Evolutionary conservation across 1,140 invertebrate genomes (phyloP), one percentile per base, ranked within the genome.

Genomic region (Leptopilina boulardi): DNA sequence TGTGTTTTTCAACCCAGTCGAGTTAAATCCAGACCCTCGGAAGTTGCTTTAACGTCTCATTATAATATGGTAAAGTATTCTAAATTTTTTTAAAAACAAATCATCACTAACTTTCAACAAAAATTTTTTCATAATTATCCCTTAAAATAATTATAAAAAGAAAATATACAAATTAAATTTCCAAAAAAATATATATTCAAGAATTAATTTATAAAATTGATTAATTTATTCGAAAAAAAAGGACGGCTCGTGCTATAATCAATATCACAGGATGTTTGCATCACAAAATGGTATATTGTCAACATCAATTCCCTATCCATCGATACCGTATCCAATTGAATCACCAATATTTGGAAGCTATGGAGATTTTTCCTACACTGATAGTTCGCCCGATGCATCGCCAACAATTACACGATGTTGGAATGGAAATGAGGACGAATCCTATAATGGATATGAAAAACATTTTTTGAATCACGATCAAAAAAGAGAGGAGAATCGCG

Each of bases 1-100:
- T 89, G 89, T 79, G 89, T 92, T 47, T 92, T 92, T 85, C 91
- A 92, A 78, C 92, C 92, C 23, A 82, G 72, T 41, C 79, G 85
- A 77, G 84, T 86, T 5, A 87, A 87, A 74, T 86, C 85, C 56
- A 77, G 84, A 74, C 83, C 82, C n/a, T 88, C 86, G 5, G 87
- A 89, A 83, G 88, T 88, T 21, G 84, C 86, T 70, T 77, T 89
- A 10, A 86, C 88, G 21, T 86, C 85, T 2, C 84, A 87, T 70
- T 87, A 87, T 54, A 87, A 84, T 71, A 81, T 81, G 76, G 87
- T 88, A 77, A n/a, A 77, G 82, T 80, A 2, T 10, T 26, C 23
- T 74, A 70, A 6, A 6, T 70, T 66, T 19, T 70, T 26, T 75
- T 1, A n/a, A n/a, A n/a, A n/a, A n/a, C 9, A 38, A 38, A 38